Evolutionary conservation across 2,113 vertebrate species (phyloP).

Genomic region (Pholis gunnellus): DNA sequence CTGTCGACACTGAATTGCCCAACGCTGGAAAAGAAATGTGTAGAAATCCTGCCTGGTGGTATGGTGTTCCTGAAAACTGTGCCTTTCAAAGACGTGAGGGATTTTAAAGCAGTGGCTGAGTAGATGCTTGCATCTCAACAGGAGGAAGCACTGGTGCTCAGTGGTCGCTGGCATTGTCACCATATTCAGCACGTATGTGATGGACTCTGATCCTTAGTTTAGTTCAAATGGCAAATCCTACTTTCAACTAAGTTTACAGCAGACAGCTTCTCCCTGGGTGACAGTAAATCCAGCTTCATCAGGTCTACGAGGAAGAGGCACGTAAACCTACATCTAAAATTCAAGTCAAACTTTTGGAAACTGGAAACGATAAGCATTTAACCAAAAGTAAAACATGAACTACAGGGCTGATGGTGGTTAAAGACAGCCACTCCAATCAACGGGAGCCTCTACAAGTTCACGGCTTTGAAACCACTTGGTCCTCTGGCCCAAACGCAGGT

Average conservation of each 20-base stretch:
- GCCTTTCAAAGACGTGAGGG: slow-evolving; percentile 19
- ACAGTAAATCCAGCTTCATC: not conserved
- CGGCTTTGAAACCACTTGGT: slow-evolving; percentile 46
- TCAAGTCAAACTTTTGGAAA: too few species aligned
- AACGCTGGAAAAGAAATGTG: slow-evolving; percentile 32
- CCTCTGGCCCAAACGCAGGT: slow-evolving; percentile 14
- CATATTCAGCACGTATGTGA: not conserved
- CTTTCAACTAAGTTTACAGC: not conserved
- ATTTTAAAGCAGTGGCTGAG: slow-evolving; percentile 15
- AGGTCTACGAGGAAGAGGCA: not conserved
- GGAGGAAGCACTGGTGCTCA: not conserved
- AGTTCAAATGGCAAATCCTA: not conserved
- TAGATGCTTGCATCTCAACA: slow-evolving; percentile 22
- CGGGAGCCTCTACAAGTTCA: slow-evolving; percentile 62
- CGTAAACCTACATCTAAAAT: too few species aligned
- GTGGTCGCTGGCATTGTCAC: not conserved
- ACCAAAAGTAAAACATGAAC: not conserved
- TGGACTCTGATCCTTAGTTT: not conserved
- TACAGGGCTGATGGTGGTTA: not conserved
- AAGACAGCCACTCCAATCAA: not conserved
- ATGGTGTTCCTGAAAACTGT: slow-evolving; percentile 37
- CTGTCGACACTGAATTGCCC: slow-evolving; percentile 41
- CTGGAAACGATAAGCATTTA: not conserved
- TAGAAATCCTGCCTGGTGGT: slow-evolving; percentile 49
- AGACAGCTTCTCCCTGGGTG: not conserved